Conservation (phyloP, 2,113 vertebrate species). For the Gnathonemus longibarbis region DNA sequence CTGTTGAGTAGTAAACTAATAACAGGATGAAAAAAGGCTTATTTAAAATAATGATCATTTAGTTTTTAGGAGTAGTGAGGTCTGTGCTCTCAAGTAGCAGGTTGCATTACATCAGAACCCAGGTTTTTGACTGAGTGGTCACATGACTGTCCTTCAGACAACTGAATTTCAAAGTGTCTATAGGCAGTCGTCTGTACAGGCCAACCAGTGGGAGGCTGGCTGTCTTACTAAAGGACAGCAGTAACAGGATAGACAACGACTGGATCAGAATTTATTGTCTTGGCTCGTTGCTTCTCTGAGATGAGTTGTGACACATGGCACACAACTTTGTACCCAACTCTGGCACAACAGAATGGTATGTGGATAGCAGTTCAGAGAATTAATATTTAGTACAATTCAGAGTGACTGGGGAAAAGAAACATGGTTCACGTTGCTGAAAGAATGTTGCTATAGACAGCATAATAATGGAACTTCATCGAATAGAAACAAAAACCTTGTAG, state of each 20-base stretch:
- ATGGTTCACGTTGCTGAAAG: neutral
- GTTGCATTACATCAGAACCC: neutral
- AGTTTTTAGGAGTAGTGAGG: neutral
- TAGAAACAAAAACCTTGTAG: neutral
- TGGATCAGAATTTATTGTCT: slow-evolving; percentile 6
- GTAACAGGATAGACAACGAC: slow-evolving; percentile 15
- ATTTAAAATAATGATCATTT: neutral
- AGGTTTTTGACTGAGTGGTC: neutral
- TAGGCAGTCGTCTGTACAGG: slow-evolving; percentile 8
- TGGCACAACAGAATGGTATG: neutral
- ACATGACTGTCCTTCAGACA: slow-evolving; percentile 1
- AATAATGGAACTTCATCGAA: neutral
- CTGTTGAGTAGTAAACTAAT: neutral
- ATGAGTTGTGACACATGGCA: slow-evolving; percentile 9
- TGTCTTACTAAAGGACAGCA: neutral
- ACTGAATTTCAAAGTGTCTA: neutral
- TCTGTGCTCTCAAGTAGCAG: neutral
- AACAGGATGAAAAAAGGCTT: neutral
- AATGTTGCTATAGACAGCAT: neutral
- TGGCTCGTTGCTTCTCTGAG: neutral
- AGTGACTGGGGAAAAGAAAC: neutral
- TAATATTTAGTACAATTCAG: slow-evolving; percentile 6
- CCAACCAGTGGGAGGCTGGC: slow-evolving; percentile 8
- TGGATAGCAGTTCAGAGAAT: slow-evolving; percentile 11
- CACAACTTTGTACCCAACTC: neutral